phyloP scores from a whole-genome alignment of 2,888 invertebrate genomes.

The Copidosoma aretas region DNA sequence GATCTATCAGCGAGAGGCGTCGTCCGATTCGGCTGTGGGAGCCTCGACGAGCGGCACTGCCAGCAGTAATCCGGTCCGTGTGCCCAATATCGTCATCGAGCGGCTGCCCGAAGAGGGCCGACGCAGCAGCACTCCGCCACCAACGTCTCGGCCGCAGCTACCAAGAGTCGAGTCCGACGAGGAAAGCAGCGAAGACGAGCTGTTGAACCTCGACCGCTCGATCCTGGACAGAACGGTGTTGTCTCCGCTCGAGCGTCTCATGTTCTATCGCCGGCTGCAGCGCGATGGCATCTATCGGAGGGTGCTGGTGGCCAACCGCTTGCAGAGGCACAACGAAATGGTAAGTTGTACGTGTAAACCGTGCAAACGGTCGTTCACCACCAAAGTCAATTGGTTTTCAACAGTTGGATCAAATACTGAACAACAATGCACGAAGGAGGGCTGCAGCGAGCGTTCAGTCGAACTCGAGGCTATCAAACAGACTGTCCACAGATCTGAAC shows the following conservation, averaged over 20 bases:
- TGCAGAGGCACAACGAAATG: no score
- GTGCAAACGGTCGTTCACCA: not conserved
- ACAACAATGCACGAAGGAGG: not conserved
- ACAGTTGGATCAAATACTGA: no score
- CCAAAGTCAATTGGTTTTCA: not conserved
- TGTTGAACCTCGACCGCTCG: not conserved
- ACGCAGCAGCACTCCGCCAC: conserved; percentile 16
- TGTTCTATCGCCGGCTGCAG: no score
- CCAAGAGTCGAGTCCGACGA: conserved; percentile 33
- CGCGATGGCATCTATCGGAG: no score
- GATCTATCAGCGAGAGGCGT: no score
- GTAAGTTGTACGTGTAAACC: no score
- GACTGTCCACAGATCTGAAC: not conserved
- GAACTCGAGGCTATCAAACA: no score
- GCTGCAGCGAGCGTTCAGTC: not conserved
- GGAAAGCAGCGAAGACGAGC: conserved; percentile 43
- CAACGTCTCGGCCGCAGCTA: not conserved
- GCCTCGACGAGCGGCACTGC: not conserved
- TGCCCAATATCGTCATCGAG: conserved; percentile 38
- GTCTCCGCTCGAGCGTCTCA: no score
- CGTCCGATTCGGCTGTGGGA: no score
- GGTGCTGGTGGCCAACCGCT: no score
- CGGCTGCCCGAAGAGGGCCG: conserved; percentile 39
- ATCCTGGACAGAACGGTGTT: no score
- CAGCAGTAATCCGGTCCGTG: not conserved